Base-by-base conservation (phyloP, 2,797 vertebrate species). In the Psittacula echo region DNA sequence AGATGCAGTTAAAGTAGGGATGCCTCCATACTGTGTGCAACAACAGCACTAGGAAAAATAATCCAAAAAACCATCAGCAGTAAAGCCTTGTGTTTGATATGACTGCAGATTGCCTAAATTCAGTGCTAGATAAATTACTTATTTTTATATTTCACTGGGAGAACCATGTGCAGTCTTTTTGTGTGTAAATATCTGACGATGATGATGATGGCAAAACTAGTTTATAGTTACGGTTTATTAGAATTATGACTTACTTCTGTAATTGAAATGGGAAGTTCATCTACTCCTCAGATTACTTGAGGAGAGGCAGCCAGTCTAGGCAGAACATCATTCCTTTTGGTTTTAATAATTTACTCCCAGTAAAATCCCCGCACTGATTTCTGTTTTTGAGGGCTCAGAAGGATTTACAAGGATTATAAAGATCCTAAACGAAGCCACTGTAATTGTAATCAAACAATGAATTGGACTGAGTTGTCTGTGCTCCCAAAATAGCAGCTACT, bases 371-470 rank as follows among this genome's bases (percentile, higher is more conserved):
- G 26, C 85, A 84, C 0, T 84, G 87, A 81, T 42, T 86, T 94
- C 67, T 88, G 70, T 3, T 91, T 96, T 88, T 80, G 45, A 84
- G 81, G 58, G 42, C 90, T 94, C 45, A 68, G 79, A 72, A 91
- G 79, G 73, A 88, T 95, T 94, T 94, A 76, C 67, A 67, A 64
- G 68, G 83, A 76, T 87, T 90, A 84, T 67, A 72, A 84, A 84
- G 83, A 58, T 80, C 24, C 70, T 85, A 83, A 92, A 72, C 81
- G 62, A 91, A 95, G 85, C 79, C 66, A 62, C 85, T 86, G 79
- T 68, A n/a, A 42, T 15, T 62, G 18, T 58, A 93, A 2, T 91
- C 70, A 78, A 75, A 64, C 80, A 85, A 4, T 86, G 70, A 81
- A 65, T 78, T 58, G 29, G 61, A 68, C 58, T 24, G 61, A 84